Conservation (phyloP, 2,888 invertebrate species). For the Salticus scenicus region DNA sequence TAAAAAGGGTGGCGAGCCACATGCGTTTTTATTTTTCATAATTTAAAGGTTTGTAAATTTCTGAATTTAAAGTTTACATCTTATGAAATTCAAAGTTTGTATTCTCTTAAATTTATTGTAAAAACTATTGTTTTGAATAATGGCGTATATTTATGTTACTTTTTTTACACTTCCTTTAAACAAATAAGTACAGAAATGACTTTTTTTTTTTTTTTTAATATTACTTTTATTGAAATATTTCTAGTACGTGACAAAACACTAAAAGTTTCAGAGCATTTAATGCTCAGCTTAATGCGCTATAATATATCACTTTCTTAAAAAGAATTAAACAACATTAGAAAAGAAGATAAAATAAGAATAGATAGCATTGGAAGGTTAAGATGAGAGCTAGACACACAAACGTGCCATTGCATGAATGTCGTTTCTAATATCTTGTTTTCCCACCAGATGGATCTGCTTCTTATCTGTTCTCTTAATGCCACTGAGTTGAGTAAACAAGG, state of each 20-base stretch:
- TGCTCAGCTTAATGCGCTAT: not conserved
- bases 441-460: slow-evolving; percentile 41
- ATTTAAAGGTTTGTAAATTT: too few relatives aligned
- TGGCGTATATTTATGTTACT: too few relatives aligned
- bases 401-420: slow-evolving; percentile 36
- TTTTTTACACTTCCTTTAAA: too few relatives aligned
- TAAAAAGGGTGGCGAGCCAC: too few relatives aligned
- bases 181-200: not conserved
- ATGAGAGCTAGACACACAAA: not conserved
- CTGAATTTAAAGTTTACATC: too few relatives aligned
- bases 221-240: too few relatives aligned
- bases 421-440: not conserved
- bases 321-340: not conserved
- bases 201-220: too few relatives aligned
- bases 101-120: too few relatives aligned
- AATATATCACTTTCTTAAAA: not conserved
- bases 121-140: not conserved
- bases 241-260: not conserved
- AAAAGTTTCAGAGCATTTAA: not conserved
- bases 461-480: slow-evolving; percentile 47
- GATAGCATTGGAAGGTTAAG: not conserved
- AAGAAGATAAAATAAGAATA: not conserved
- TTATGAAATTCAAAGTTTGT: too few relatives aligned
- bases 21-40: too few relatives aligned
- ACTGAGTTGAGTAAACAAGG: slow-evolving; percentile 47